Evolutionary conservation across 2,113 vertebrate genomes (phyloP).

Genomic region (Eonycteris spelaea): DNA sequence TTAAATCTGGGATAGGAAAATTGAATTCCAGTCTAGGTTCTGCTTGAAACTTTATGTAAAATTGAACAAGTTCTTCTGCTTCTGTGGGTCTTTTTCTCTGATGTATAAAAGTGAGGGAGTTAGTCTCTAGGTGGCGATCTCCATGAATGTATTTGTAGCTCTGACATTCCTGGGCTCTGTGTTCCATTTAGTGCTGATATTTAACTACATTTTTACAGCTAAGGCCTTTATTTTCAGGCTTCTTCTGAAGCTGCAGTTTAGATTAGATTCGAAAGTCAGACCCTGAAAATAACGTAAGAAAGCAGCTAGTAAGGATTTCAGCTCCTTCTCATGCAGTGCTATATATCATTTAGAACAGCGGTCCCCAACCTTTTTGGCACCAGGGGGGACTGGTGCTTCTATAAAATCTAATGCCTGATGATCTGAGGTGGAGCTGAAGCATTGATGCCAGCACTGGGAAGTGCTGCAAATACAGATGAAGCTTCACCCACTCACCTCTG

Average conservation of each 20-base stretch:
- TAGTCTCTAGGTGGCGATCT: neutral
- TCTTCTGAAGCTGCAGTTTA: constrained; percentile 29
- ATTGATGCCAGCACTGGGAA: too few species aligned
- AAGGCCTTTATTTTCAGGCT: neutral
- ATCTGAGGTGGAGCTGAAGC: too few species aligned
- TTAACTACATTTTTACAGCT: neutral
- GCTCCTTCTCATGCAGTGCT: neutral
- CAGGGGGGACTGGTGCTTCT: too few species aligned
- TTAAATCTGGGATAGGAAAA: neutral
- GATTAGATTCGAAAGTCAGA: neutral
- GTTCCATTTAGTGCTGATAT: neutral
- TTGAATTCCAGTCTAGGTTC: neutral
- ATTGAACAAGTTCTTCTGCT: neutral
- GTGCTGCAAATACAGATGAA: too few species aligned
- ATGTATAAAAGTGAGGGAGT: neutral
- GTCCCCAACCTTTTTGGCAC: too few species aligned
- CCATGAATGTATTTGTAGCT: neutral
- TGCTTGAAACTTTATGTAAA: neutral
- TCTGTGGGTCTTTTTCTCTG: neutral
- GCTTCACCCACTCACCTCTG: too few species aligned
- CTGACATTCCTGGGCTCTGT: neutral
- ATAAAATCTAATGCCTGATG: too few species aligned
- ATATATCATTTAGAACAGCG: neutral
- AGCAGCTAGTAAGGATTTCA: constrained; percentile 10
- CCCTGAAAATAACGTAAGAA: constrained; percentile 12